These are phyloP conservation scores for Cirrhinus mrigala DNA, from an alignment of 2,797 vertebrate species.

Conservation along the genomic window DNA sequence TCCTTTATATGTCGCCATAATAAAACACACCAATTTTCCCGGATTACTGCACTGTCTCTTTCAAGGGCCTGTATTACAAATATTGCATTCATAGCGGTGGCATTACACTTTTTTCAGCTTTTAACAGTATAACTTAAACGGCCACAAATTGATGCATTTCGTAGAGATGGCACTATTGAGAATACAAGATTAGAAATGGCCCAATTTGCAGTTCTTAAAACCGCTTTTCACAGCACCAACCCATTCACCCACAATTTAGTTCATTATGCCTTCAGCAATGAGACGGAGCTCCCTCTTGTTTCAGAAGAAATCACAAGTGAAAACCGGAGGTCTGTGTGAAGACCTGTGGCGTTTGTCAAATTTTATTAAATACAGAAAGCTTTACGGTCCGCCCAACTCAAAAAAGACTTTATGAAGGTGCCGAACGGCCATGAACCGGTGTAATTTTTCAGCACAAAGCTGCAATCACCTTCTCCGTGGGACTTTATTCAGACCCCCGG, in stretches of 20 bases:
- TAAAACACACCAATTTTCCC: conserved; percentile 16
- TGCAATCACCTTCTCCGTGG: conserved; percentile 30
- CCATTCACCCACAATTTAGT: conserved; percentile 56
- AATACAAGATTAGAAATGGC: conserved; percentile 53
- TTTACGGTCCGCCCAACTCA: conserved; percentile 26
- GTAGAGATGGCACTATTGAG: conserved; percentile 26
- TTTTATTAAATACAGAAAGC: conserved; percentile 1
- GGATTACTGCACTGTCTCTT: conserved; percentile 27
- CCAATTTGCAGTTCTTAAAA: conserved; percentile 56
- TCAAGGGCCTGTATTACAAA: conserved; percentile 33
- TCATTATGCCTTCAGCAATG: conserved; percentile 58
- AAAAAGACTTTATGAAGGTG: conserved; percentile 32
- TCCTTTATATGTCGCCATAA: not conserved
- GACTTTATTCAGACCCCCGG: conserved; percentile 46
- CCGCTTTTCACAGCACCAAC: conserved; percentile 53
- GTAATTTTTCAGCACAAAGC: conserved; percentile 52
- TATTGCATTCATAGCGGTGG: conserved; percentile 6
- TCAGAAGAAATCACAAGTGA: conserved; percentile 40
- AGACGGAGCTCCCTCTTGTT: conserved; percentile 53
- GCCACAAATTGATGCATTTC: conserved; percentile 43
- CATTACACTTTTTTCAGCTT: conserved; percentile 36
- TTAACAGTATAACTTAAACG: conserved; percentile 35
- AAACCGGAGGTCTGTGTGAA: conserved; percentile 31
- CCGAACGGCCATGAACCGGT: conserved; percentile 38
- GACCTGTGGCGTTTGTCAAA: conserved; percentile 46